Base-by-base conservation (phyloP, 2,113 vertebrate genomes). In the Vanacampus margaritifer region DNA sequence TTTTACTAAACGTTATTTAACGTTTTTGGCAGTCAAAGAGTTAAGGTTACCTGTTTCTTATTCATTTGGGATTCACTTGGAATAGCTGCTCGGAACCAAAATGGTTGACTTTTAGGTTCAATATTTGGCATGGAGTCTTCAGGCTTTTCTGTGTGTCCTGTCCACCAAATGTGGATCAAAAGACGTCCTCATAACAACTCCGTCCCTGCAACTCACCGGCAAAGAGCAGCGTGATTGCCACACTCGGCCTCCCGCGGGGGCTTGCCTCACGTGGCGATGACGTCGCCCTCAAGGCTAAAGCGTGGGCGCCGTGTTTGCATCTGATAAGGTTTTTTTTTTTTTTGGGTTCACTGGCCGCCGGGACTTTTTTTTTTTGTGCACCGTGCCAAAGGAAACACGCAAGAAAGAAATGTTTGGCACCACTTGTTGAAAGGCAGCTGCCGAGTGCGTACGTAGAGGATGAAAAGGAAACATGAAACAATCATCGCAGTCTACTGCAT, bases 221-320 rank as follows among this genome's bases (percentile, higher is more conserved):
- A 79, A 79, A 69, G 56, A 73, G 73, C 59, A 7, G 67, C 64
- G 84, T 79, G 73, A 72, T 72, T 68, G 67, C 79, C 72, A 69
- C 66, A 36, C 62, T 64, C 41, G 59, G 70, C 73, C 83, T 83
- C 86, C 72, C 83, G 76, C 83, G 73, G 81, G 67, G 67, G 74
- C 39, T 53, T 6, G 57, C 43, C 72, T 80, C 73, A 78, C 78
- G 84, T 86, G 79, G 69, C 74, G 80, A 74, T 74, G 80, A 81
- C 79, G 66, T 83, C 65, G 37, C 76, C 48, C 76, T 84, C 70
- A 75, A 80, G 83, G 79, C 84, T 67, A 71, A n/a, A 70, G 84
- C 63, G 78, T 84, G 74, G 88, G 88, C 68, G 74, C 73, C 19
- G 78, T 89, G 87, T 88, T 89, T 85, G 86, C 67, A 73, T 75